Conservation (phyloP, 2,113 vertebrate genomes). For the Motacilla tschutschensis region DNA sequence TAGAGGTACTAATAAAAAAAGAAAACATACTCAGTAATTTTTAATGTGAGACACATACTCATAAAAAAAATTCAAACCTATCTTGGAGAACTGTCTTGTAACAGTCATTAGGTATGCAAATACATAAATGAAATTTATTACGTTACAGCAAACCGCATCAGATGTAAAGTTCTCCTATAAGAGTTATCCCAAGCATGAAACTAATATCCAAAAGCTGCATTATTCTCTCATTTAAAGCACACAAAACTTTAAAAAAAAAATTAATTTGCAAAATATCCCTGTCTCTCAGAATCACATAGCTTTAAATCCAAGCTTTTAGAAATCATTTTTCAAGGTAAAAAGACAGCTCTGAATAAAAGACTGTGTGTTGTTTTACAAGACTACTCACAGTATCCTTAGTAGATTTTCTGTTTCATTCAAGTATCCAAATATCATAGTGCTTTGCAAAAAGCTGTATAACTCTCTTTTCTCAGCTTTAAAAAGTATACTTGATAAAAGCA, state of each 20-base stretch:
- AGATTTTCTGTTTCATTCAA: not conserved
- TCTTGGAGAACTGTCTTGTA: not conserved
- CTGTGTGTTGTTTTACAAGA: not conserved
- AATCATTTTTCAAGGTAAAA: not conserved
- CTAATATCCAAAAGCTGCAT: not conserved
- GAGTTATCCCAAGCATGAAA: not conserved
- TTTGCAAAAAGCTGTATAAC: not conserved
- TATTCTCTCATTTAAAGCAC: not conserved
- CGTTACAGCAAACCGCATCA: not conserved
- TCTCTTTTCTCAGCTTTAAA: not conserved
- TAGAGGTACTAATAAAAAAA: not conserved
- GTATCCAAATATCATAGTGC: not conserved
- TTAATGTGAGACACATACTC: not conserved
- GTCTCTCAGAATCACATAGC: not conserved
- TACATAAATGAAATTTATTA: not conserved
- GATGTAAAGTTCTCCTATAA: not conserved
- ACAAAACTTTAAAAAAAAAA: fast-evolving
- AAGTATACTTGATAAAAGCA: not conserved
- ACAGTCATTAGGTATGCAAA: not conserved
- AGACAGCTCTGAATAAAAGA: not conserved
- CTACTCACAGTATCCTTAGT: not conserved
- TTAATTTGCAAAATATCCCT: not conserved
- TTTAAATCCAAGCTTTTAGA: not conserved
- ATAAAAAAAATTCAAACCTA: not conserved
- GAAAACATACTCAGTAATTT: not conserved